Percentiles rank a stretch among this genome's conserved stretches.
Evolutionary conservation across 2,888 invertebrate species (phyloP).

Genomic region (Caradrina kadenii): DNA sequence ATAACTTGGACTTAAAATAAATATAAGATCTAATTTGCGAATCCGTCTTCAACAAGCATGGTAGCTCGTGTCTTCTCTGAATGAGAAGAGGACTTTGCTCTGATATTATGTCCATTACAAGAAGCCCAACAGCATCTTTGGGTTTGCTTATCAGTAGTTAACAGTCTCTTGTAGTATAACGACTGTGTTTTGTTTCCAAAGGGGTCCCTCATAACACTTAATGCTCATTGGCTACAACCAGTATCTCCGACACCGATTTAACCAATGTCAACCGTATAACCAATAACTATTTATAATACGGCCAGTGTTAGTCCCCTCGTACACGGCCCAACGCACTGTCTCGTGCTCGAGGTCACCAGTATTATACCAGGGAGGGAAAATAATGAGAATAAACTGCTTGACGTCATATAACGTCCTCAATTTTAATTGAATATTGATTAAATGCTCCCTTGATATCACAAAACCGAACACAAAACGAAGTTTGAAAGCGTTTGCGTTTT

Average conservation of each 20-base stretch:
- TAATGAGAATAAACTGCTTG: background rate
- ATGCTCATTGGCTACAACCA: background rate
- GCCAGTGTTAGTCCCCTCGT: slow-evolving; percentile 53
- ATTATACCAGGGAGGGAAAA: slow-evolving; percentile 36
- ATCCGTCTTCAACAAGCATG: background rate
- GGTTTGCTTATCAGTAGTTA: too few relatives aligned
- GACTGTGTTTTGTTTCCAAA: background rate
- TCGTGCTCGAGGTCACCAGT: slow-evolving; percentile 54
- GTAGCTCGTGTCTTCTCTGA: too few relatives aligned
- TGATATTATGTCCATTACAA: too few relatives aligned
- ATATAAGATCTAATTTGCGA: too few relatives aligned
- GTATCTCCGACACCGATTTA: slow-evolving; percentile 6
- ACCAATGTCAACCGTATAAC: slow-evolving; percentile 52
- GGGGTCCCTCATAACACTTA: background rate
- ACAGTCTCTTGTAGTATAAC: slow-evolving; percentile 1
- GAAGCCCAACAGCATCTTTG: too few relatives aligned
- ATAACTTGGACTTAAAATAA: background rate
- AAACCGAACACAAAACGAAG: too few relatives aligned
- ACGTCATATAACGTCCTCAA: background rate
- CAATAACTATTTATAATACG: slow-evolving; percentile 60
- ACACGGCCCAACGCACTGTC: slow-evolving; percentile 46
- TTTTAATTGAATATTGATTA: background rate
- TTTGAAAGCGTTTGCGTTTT: too few relatives aligned
- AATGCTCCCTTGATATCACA: background rate
- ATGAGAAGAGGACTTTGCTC: too few relatives aligned